Conservation (phyloP, 2,113 vertebrate genomes). For the Eretmochelys imbricata region DNA sequence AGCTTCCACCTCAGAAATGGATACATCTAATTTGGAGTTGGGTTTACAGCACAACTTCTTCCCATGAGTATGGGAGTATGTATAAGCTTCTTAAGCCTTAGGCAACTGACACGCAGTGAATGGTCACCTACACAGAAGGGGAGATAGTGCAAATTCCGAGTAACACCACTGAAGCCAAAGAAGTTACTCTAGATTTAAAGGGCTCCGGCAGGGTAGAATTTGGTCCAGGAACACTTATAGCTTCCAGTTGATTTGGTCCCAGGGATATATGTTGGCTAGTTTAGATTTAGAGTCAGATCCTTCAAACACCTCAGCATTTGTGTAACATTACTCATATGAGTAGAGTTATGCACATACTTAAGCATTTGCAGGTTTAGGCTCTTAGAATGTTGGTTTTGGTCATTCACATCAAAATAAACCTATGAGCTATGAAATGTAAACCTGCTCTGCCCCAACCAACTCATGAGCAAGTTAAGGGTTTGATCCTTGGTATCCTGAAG, state of each 20-base stretch:
- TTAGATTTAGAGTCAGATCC: rapidly evolving
- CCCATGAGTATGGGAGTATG: background rate
- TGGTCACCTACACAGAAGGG: background rate
- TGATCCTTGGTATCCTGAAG: background rate
- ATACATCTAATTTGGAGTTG: background rate
- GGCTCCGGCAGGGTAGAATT: background rate
- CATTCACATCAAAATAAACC: background rate
- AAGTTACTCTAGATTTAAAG: rapidly evolving
- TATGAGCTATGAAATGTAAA: rapidly evolving
- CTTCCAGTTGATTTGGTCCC: rapidly evolving
- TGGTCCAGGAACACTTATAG: background rate
- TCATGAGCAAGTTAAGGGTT: background rate
- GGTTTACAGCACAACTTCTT: background rate
- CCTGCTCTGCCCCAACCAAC: rapidly evolving
- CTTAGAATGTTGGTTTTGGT: rapidly evolving
- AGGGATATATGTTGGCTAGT: rapidly evolving
- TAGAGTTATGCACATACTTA: background rate
- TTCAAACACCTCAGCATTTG: background rate
- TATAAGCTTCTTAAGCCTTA: background rate
- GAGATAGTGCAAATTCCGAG: background rate
- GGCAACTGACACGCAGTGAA: background rate
- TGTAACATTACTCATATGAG: background rate
- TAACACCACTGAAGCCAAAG: background rate
- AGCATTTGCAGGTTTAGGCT: rapidly evolving
- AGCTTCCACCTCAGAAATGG: background rate